Percentiles rank a stretch among this genome's conserved stretches.
Evolutionary conservation across 1,140 invertebrate genomes (phyloP).

Genomic region (Drosophila obscura): DNA sequence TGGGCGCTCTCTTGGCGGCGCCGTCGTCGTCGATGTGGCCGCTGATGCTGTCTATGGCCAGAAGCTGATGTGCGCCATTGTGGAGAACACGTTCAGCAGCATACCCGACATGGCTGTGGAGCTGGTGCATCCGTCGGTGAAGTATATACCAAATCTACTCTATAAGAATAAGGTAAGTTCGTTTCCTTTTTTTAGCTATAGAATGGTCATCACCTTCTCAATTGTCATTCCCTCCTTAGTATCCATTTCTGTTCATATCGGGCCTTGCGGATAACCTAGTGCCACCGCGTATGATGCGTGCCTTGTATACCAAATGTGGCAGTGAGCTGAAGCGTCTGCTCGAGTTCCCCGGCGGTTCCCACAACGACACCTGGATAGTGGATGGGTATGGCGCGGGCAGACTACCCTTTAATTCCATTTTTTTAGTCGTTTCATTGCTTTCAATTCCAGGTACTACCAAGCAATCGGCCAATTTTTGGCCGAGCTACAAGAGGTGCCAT

Average conservation of each 20-base stretch:
- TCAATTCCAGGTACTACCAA: slow-evolving; percentile 86
- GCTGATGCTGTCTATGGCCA: slow-evolving; percentile 88
- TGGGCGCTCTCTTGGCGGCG: slow-evolving; percentile 95
- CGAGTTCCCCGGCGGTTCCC: slow-evolving; percentile 90
- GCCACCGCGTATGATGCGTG: slow-evolving; percentile 92
- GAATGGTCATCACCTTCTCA: neutral
- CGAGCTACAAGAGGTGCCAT: slow-evolving; percentile 78
- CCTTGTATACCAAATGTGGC: slow-evolving; percentile 89
- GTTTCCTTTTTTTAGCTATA: too few species aligned
- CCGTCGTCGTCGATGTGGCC: slow-evolving; percentile 93
- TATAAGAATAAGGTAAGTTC: slow-evolving; percentile 92
- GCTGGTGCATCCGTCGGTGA: slow-evolving; percentile 88
- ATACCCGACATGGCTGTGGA: slow-evolving; percentile 96
- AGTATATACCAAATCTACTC: slow-evolving; percentile 89
- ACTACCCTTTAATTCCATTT: neutral
- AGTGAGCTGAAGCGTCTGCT: slow-evolving; percentile 89
- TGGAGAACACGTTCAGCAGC: slow-evolving; percentile 98
- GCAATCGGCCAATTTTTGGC: slow-evolving; percentile 85
- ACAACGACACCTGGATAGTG: slow-evolving; percentile 94
- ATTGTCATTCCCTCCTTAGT: slow-evolving; percentile 24
- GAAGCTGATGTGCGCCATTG: slow-evolving; percentile 92
- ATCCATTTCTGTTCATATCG: slow-evolving; percentile 91
- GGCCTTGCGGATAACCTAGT: slow-evolving; percentile 93
- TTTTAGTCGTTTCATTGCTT: neutral
- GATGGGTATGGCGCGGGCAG: slow-evolving; percentile 60